Conservation (phyloP, 1,140 invertebrate genomes). For the Trypoxylus dichotomus region DNA sequence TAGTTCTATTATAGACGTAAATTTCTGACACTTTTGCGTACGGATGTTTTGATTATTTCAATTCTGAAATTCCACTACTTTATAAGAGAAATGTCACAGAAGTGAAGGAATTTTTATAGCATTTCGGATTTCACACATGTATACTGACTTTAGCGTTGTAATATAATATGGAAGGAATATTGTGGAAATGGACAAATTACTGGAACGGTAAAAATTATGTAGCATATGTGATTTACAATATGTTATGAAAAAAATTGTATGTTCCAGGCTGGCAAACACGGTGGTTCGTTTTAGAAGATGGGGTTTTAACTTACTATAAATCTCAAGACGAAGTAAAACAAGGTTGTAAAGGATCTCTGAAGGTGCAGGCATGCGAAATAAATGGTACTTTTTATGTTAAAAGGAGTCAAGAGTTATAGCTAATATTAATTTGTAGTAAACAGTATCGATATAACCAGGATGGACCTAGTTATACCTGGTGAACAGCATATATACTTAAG, state of each 20-base stretch:
- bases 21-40: neutral
- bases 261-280: conserved; percentile 79
- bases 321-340: conserved; percentile 80
- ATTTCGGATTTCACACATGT: neutral
- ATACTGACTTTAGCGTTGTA: neutral
- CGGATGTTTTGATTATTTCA: conserved; percentile 3
- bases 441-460: conserved; percentile 67
- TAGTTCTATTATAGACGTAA: neutral
- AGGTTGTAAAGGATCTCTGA: conserved; percentile 82
- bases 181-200: conserved; percentile 85
- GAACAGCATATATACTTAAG: conserved; percentile 81
- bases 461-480: conserved; percentile 79
- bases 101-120: neutral
- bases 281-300: conserved; percentile 83
- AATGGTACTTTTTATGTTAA: conserved; percentile 60
- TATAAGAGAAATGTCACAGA: neutral
- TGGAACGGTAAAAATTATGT: conserved; percentile 65
- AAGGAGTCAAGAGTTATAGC: neutral
- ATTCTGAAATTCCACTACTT: neutral
- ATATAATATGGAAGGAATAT: conserved; percentile 68
- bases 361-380: conserved; percentile 81
- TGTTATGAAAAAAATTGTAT: conserved; percentile 24
- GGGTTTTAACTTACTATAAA: conserved; percentile 79
- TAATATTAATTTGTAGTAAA: conserved; percentile 61
- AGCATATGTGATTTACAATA: neutral